These are phyloP conservation scores for Strix aluco DNA, from an alignment of 2,113 vertebrate genomes.

Conservation along the genomic window DNA sequence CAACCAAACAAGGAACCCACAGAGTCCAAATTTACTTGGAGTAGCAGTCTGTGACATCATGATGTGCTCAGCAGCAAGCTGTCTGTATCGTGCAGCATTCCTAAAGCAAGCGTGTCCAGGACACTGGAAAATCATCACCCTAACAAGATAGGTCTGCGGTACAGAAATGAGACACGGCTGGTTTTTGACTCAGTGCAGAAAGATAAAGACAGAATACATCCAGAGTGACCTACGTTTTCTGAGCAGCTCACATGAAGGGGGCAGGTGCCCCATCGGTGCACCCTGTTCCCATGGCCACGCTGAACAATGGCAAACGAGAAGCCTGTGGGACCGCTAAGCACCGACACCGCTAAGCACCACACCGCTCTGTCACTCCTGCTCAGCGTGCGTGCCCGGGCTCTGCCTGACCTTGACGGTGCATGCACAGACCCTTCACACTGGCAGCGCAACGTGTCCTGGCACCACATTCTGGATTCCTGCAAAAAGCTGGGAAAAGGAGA, in stretches of 20 bases:
- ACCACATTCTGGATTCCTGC: fast-evolving
- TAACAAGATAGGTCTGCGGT: background rate
- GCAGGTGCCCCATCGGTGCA: background rate
- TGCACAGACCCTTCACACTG: fast-evolving
- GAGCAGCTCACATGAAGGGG: fast-evolving
- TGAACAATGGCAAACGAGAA: background rate
- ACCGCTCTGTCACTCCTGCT: background rate
- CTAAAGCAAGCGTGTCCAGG: background rate
- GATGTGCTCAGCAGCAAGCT: background rate
- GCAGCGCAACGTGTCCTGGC: fast-evolving
- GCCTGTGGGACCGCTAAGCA: fast-evolving
- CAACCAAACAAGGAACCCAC: background rate
- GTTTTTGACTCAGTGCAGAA: background rate
- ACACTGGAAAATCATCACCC: background rate
- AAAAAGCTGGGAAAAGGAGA: background rate
- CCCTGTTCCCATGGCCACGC: background rate
- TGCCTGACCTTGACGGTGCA: fast-evolving
- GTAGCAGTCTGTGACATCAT: background rate
- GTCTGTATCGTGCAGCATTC: background rate
- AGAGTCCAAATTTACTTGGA: fast-evolving
- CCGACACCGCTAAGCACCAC: background rate
- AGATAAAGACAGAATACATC: background rate
- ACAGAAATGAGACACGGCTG: background rate
- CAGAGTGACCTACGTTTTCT: background rate
- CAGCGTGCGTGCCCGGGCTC: background rate